Evolutionary conservation across 2,797 vertebrate species (phyloP).

Genomic region (Pristis pectinata): DNA sequence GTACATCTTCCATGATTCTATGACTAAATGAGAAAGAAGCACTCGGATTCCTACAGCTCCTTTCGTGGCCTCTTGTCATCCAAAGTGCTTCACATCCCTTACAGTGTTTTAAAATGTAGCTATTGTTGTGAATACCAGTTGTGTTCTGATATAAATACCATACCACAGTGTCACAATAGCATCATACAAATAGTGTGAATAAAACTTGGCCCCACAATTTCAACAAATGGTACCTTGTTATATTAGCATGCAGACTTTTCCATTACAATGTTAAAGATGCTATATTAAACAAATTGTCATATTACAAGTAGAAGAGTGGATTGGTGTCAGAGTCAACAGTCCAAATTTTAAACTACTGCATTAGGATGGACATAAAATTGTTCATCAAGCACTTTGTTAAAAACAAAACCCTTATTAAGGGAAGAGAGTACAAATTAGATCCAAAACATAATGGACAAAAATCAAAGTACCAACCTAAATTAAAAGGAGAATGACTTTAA

Average conservation of each 20-base stretch:
- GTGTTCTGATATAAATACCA: not conserved
- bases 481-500: too few species aligned
- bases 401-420: not conserved
- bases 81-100: too few species aligned
- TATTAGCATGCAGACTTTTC: not conserved
- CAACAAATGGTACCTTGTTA: not conserved
- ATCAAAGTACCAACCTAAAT: not conserved
- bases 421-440: not conserved
- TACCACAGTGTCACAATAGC: not conserved
- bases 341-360: not conserved
- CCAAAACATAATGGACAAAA: not conserved
- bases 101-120: too few species aligned
- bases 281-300: too few species aligned
- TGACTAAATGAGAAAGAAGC: too few species aligned
- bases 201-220: not conserved
- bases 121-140: too few species aligned
- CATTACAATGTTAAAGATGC: too few species aligned
- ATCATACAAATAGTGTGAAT: not conserved
- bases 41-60: too few species aligned
- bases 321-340: not conserved
- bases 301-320: not conserved
- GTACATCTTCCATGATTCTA: too few species aligned
- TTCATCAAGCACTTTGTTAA: not conserved
- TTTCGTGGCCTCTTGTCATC: too few species aligned
- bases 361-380: not conserved